Conservation (phyloP, 1,140 invertebrate genomes). For the Parasteatoda tepidariorum region DNA sequence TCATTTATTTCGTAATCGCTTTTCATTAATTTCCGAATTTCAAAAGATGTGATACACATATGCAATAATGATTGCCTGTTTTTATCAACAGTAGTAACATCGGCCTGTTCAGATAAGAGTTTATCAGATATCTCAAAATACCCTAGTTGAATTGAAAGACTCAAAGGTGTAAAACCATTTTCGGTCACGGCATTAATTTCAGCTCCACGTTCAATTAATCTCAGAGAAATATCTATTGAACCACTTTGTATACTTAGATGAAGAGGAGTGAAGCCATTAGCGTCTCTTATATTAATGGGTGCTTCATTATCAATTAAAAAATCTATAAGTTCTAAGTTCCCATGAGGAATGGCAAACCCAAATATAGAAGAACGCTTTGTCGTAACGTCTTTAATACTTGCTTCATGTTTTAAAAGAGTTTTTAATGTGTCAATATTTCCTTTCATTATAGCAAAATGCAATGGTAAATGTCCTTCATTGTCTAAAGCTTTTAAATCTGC, state of each 20-base stretch:
- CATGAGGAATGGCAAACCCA: neutral
- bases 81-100: too few species aligned
- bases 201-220: too few species aligned
- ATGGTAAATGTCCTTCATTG: neutral
- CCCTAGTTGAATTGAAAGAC: too few species aligned
- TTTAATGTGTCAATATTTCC: constrained; percentile 95
- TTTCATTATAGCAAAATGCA: constrained; percentile 77
- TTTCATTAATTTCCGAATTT: too few species aligned
- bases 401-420: constrained; percentile 82
- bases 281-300: neutral
- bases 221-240: too few species aligned
- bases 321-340: neutral
- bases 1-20: too few species aligned
- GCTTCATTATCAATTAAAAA: neutral
- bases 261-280: neutral
- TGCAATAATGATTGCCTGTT: too few species aligned
- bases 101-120: too few species aligned
- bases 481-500: neutral
- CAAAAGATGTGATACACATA: too few species aligned
- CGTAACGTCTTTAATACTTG: constrained; percentile 82
- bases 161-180: too few species aligned
- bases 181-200: neutral
- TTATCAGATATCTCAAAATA: too few species aligned
- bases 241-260: neutral
- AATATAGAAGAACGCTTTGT: neutral